Percentiles rank a stretch among this genome's conserved stretches.
These are phyloP conservation scores for Entomobrya proxima DNA, from an alignment of 2,888 invertebrate species.

Conservation along the genomic window DNA sequence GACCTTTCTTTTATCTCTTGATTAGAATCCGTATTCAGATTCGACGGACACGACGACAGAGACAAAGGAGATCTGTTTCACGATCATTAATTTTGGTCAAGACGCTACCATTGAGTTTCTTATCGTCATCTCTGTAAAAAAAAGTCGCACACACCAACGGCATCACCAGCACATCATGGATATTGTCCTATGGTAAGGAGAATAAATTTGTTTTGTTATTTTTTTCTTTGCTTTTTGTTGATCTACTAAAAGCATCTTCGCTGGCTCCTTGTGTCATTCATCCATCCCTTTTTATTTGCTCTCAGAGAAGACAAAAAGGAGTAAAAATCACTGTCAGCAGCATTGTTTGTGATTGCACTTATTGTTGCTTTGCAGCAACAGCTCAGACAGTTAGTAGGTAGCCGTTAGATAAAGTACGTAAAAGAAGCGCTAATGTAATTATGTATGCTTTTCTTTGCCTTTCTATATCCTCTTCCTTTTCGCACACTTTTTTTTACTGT, in stretches of 20 bases:
- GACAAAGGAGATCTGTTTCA: conserved; percentile 56
- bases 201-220: conserved; percentile 46
- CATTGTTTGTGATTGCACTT: neutral
- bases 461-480: neutral
- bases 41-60: conserved; percentile 29
- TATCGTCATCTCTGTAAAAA: neutral
- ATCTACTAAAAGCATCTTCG: conserved; percentile 43
- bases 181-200: conserved; percentile 39
- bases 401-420: conserved; percentile 13
- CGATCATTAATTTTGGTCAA: conserved; percentile 61
- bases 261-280: neutral
- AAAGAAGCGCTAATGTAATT: conserved; percentile 31
- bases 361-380: neutral
- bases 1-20: conserved; percentile 46
- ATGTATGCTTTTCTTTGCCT: neutral
- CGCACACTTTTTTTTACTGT: neutral
- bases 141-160: neutral
- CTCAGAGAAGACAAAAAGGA: neutral
- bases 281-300: neutral
- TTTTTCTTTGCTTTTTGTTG: neutral
- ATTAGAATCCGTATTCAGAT: conserved; percentile 55
- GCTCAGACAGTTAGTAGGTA: neutral
- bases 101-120: conserved; percentile 22
- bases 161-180: conserved; percentile 10
- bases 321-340: neutral